A percentile compares a stretch with the other conserved stretches of the same genome.
phyloP scores from a whole-genome alignment of 2,888 invertebrate genomes.

The Siphlonurus alternatus region DNA sequence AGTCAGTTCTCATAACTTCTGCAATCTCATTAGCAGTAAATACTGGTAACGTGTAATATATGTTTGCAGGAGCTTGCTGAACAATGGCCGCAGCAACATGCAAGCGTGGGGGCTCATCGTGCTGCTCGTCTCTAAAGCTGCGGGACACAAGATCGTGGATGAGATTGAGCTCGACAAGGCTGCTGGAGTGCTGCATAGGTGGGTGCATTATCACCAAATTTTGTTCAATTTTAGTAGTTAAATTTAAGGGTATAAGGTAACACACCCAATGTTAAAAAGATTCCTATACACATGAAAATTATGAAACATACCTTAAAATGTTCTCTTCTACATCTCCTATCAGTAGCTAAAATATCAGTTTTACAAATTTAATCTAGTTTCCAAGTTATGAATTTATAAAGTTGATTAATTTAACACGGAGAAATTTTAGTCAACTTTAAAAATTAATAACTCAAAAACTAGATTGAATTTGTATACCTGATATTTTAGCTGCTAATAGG shows the following conservation, averaged over 20 bases:
- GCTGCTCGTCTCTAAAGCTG: slow-evolving; percentile 78
- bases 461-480: no score
- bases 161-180: slow-evolving; percentile 68
- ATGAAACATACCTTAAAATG: no score
- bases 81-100: slow-evolving; percentile 85
- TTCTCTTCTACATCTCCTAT: no score
- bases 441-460: no score
- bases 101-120: slow-evolving; percentile 90
- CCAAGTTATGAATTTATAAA: no score
- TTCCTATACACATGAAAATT: no score
- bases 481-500: neutral
- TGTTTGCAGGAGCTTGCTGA: slow-evolving; percentile 59
- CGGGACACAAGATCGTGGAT: slow-evolving; percentile 65
- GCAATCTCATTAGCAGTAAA: no score
- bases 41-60: no score
- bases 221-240: slow-evolving; percentile 1
- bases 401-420: no score
- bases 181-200: slow-evolving; percentile 67
- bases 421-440: neutral
- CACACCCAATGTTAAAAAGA: no score
- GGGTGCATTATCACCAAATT: slow-evolving; percentile 5
- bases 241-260: neutral
- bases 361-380: no score
- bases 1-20: no score
- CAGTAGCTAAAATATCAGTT: neutral